Evolutionary conservation across 2,113 vertebrate genomes (phyloP).

Genomic region (Paracanthobrama guichenoti): DNA sequence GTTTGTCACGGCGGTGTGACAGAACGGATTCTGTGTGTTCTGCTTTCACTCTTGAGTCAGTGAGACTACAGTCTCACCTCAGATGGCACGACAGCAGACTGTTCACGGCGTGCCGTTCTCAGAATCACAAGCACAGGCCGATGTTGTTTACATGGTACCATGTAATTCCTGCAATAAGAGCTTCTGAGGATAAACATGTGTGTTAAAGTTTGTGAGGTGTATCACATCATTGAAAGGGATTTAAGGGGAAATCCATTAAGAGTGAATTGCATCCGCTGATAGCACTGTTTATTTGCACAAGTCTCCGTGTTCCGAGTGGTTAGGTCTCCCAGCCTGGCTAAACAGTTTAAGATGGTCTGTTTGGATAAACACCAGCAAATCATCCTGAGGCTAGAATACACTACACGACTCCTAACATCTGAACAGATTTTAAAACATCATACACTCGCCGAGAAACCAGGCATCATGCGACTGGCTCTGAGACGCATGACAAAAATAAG

Average conservation of each 20-base stretch:
- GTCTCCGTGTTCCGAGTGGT: not conserved
- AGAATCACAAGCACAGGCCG: not conserved
- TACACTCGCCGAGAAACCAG: no score
- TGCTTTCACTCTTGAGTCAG: conserved; percentile 4
- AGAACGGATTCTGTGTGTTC: not conserved
- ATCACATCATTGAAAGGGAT: not conserved
- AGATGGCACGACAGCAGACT: not conserved
- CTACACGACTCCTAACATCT: not conserved
- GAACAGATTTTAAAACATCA: not conserved
- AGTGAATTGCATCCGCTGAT: not conserved
- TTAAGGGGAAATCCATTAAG: not conserved
- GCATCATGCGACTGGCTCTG: not conserved
- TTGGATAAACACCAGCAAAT: not conserved
- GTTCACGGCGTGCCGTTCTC: not conserved
- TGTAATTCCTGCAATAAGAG: not conserved
- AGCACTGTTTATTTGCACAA: not conserved
- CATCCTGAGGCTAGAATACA: not conserved
- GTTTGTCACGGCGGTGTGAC: conserved; percentile 16
- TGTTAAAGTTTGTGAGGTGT: conserved; percentile 1
- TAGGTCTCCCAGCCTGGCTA: not conserved
- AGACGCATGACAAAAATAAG: not conserved
- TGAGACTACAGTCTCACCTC: not conserved
- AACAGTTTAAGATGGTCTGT: not conserved
- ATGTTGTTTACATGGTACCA: not conserved
- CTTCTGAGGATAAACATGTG: not conserved